Conservation (phyloP, 1,140 invertebrate genomes). For the Agraylea sexmaculata region DNA sequence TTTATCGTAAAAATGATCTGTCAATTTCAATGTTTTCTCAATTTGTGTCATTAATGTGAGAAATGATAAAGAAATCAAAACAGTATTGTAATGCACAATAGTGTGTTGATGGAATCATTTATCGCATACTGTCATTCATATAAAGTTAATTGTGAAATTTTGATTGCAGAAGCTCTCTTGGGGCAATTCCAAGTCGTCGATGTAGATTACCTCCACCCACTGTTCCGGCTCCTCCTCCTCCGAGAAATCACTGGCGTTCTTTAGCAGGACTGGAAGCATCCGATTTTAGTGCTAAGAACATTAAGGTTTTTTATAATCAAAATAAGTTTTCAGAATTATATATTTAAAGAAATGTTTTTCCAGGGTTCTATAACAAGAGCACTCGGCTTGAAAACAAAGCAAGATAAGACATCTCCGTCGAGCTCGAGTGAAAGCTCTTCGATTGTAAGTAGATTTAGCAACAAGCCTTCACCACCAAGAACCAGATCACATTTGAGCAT, state of each 20-base stretch:
- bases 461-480: conserved; percentile 28
- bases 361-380: conserved; percentile 67
- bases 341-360: too few species aligned
- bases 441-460: conserved; percentile 32
- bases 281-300: conserved; percentile 20
- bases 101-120: too few species aligned
- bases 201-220: conserved; percentile 5
- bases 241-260: conserved; percentile 16
- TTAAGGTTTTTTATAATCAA: too few species aligned
- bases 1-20: too few species aligned
- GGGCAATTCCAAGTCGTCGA: conserved; percentile 16
- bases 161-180: conserved; percentile 15
- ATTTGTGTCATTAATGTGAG: too few species aligned
- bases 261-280: conserved; percentile 17
- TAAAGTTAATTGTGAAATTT: too few species aligned
- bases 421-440: conserved; percentile 46
- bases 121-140: too few species aligned
- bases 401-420: conserved; percentile 45
- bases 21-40: too few species aligned
- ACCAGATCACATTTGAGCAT: conserved; percentile 38
- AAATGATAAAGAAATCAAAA: too few species aligned
- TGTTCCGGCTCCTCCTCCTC: background rate
- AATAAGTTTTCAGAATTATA: too few species aligned
- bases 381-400: conserved; percentile 51
- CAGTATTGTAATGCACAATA: too few species aligned